Base-by-base conservation (phyloP, 2,888 invertebrate genomes). In the Dendrolimus houi region DNA sequence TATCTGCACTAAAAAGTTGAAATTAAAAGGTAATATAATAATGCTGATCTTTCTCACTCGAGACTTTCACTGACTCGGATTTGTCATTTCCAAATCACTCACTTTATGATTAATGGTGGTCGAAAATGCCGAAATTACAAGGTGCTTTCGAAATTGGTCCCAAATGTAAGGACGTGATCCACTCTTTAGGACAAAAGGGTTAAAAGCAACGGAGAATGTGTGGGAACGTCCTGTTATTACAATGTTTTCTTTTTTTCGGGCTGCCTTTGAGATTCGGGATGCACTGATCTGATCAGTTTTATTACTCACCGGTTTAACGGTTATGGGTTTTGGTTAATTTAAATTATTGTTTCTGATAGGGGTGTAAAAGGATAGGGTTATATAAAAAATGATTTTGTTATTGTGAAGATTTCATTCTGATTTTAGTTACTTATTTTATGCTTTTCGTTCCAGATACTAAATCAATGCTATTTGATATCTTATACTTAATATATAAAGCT, bases 51-150 rank as follows among this genome's bases (percentile, higher is more conserved):
- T 29, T 6, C 29, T 29, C 29, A 12, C 9, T 9, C 47, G 47
- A 10, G 57, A 73, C 80, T 81, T 79, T 81, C 79, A 75, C 81
- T 75, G 63, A 64, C 65, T 65, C 64, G 55, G 70, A 64, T 75
- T 79, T 85, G 87, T 86, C 87, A 83, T 82, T 83, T 77, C 79
- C 71, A 68, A 72, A 77, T 79, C 72, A 63, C 68, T 60, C 56
- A 63, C 47, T 47, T 47, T 47, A 83, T 83, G 86, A 86, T 87
- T 85, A 82, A 88, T 87, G 82, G 70, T 64, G 59, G 66, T 70
- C 75, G 70, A 87, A 87, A 87, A 65, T 58, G 66, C 70, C 75
- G 70, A 87, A 87, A 87, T 88, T 87, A 87, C 79, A 86, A 77
- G 81, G 83, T 85, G 77, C 75, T 71, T 68, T 73, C 76, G 68